Conservation (phyloP, 2,797 vertebrate species). For the Megaceryle alcyon region DNA sequence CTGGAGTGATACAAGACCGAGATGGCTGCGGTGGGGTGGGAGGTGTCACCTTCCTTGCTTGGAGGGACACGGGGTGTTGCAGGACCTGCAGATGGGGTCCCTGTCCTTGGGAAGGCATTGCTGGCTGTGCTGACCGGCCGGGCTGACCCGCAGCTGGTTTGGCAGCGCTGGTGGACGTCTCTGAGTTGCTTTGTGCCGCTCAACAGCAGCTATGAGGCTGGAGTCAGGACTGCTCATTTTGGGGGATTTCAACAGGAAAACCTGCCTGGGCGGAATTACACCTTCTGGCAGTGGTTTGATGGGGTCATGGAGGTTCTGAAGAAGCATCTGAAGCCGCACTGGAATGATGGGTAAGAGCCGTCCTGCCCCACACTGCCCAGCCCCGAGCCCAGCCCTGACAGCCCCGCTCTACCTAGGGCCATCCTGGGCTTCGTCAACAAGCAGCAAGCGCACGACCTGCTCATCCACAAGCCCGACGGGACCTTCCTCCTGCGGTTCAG, state of each 20-base stretch:
- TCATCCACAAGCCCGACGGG: conserved; percentile 94
- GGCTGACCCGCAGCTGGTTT: background rate
- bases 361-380: background rate
- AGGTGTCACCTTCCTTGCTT: background rate
- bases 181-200: background rate
- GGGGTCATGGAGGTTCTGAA: conserved; percentile 97
- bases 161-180: accelerated
- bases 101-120: accelerated
- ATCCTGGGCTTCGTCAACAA: conserved; percentile 97
- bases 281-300: conserved; percentile 99
- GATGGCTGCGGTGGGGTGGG: background rate
- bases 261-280: conserved; percentile 93
- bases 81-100: background rate
- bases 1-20: background rate
- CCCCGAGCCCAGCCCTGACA: background rate
- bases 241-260: conserved; percentile 84
- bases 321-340: conserved; percentile 90
- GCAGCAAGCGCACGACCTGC: conserved; percentile 94
- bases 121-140: background rate
- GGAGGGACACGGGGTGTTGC: background rate
- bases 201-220: background rate
- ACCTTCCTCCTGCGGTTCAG: conserved; percentile 96
- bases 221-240: background rate
- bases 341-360: conserved; percentile 92
- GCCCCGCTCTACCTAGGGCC: conserved; percentile 80